Base-by-base conservation (phyloP, 2,113 vertebrate genomes). In the Ascaphus truei region DNA sequence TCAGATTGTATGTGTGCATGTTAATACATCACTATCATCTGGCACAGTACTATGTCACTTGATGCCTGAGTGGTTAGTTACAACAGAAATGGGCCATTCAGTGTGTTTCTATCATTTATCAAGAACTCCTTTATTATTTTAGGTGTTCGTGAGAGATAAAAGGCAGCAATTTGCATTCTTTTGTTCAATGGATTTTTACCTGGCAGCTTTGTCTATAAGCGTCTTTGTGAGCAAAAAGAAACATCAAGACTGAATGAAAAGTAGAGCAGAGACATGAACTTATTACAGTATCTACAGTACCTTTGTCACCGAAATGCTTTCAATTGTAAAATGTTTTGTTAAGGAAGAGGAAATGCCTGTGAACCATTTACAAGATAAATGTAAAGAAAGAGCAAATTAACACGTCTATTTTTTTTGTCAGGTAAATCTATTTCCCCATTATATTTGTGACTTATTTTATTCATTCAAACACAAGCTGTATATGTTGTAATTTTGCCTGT, bases 31-130 rank as follows among this genome's bases (percentile, higher is more conserved):
- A 66, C 39, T 66, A 66, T 66, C 63, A 77, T 77, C 73, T 85
- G 50, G 77, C 79, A 76, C 73, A 71, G 71, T 58, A 36, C 37
- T 68, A 26, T 81, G 85, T 84, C 76, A 72, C 76, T 79, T 81
- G 71, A 74, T 77, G 73, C 56, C 64, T 56, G 36, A 68, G 73
- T 77, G 76, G 68, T 76, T 83, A 75, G 73, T 84, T 76, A 60
- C 59, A 78, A 78, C 56, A 79, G 72, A 79, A 84, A 76, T 81
- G 76, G 88, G 81, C 87, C 81, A 83, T 84, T 87, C 78, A 83
- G 88, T 82, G 79, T 80, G 83, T 79, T 86, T 73, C 81, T 79
- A 84, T 83, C 82, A 79, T 83, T 85, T 81, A 81, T 84, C 79
- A 79, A 43, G 67, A 73, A 71, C 78, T 73, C 63, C 69, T 80